These are phyloP conservation scores for Hippocampus kuda DNA, from an alignment of 2,797 vertebrate species.

Conservation along the genomic window DNA sequence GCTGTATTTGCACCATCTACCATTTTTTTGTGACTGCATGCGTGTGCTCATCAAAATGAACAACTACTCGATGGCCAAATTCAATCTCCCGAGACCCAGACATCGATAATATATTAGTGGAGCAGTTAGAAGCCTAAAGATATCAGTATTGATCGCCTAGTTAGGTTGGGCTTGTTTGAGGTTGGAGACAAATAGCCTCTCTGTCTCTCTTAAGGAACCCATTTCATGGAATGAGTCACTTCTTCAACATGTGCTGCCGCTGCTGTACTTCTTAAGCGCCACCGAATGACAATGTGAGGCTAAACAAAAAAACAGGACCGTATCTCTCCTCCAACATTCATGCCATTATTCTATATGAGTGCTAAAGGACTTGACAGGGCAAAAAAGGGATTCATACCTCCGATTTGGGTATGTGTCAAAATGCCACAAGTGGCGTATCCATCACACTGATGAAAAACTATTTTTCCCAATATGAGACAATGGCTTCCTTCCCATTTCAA, in stretches of 20 bases:
- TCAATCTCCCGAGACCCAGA: slow-evolving; percentile 53
- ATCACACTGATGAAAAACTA: slow-evolving; percentile 25
- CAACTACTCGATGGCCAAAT: slow-evolving; percentile 49
- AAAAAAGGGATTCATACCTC: neutral
- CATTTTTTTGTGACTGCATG: slow-evolving; percentile 17
- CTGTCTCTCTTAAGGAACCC: slow-evolving; percentile 41
- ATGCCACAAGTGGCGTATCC: slow-evolving; percentile 15
- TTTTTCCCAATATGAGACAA: slow-evolving; percentile 17
- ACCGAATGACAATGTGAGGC: neutral
- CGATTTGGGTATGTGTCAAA: slow-evolving; percentile 12
- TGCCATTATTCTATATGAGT: neutral
- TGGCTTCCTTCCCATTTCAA: slow-evolving; percentile 16
- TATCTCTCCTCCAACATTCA: neutral
- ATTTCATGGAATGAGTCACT: slow-evolving; percentile 50
- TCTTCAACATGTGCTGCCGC: slow-evolving; percentile 19
- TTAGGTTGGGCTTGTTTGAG: slow-evolving; percentile 58
- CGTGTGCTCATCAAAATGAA: slow-evolving; percentile 53
- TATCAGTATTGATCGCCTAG: slow-evolving; percentile 64
- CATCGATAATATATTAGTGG: slow-evolving; percentile 67
- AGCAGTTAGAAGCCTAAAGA: slow-evolving; percentile 60
- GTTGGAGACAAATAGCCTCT: slow-evolving; percentile 57
- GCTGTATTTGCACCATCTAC: slow-evolving; percentile 14
- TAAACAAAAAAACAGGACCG: neutral
- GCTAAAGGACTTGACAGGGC: neutral
- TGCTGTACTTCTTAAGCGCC: slow-evolving; percentile 20